Evolutionary conservation across 2,113 vertebrate genomes (phyloP).

Genomic region (Lagopus leucura): DNA sequence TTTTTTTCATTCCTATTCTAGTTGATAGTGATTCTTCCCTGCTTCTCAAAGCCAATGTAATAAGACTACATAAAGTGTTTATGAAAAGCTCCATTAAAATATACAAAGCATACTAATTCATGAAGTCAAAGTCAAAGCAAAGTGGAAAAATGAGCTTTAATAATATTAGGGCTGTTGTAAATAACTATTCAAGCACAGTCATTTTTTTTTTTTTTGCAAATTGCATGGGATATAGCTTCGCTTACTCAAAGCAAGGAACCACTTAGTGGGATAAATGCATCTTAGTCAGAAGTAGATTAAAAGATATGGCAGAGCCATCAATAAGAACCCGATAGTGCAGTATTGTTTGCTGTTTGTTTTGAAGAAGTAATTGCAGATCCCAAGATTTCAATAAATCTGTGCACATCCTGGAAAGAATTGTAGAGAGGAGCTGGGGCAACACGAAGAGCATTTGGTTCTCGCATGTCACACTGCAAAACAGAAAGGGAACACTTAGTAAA

Average conservation of each 20-base stretch:
- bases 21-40: slow-evolving; percentile 45
- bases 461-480: slow-evolving; percentile 88
- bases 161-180: slow-evolving; percentile 67
- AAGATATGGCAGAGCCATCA: slow-evolving; percentile 57
- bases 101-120: slow-evolving; percentile 65
- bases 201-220: slow-evolving; percentile 65
- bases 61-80: slow-evolving; percentile 59
- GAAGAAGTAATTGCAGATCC: slow-evolving; percentile 75
- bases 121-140: slow-evolving; percentile 62
- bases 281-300: slow-evolving; percentile 64
- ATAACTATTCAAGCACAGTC: slow-evolving; percentile 66
- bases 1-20: slow-evolving; percentile 30
- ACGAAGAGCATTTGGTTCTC: slow-evolving; percentile 88
- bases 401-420: slow-evolving; percentile 93
- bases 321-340: slow-evolving; percentile 16
- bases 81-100: slow-evolving; percentile 68
- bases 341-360: slow-evolving; percentile 53
- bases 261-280: slow-evolving; percentile 58
- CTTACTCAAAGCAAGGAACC: slow-evolving; percentile 46
- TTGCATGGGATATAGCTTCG: slow-evolving; percentile 38
- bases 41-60: slow-evolving; percentile 49
- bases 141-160: slow-evolving; percentile 70
- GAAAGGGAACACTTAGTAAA: slow-evolving; percentile 4
- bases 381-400: slow-evolving; percentile 85
- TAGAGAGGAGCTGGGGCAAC: slow-evolving; percentile 93